Evolutionary conservation across 2,113 vertebrate genomes (phyloP), one percentile per base, ranked within the genome.

Genomic region (Lepus americanus): DNA sequence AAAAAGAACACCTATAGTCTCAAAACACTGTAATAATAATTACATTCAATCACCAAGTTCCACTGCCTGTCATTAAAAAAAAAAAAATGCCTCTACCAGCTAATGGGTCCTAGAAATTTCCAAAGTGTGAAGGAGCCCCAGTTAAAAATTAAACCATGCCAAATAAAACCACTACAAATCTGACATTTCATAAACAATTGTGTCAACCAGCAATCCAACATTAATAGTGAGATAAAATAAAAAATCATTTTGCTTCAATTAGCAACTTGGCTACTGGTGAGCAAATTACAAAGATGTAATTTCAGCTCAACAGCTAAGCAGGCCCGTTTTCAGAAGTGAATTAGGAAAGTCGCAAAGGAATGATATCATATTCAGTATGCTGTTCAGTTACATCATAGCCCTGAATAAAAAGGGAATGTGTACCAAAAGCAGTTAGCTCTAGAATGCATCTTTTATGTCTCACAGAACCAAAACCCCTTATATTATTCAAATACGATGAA

Each of bases 231-330:
- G n/a, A 94, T 94, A 92, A 89, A 39, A 94, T 85, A 87, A 64
- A 95, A 89, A 94, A 92, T 81, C 67, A 92, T 83, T 97, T 97
- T 96, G 66, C 63, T 94, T 96, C 94, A 93, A 93, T 97, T 97
- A 96, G 89, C 89, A 92, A 79, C 55, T 93, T 83, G 55, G 67
- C 81, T 96, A 91, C 9, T 90, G 80, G 89, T 0, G 12, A 96
- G 77, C 88, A 97, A 97, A 90, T 87, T 94, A 67, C 88, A 94
- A 98, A 97, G 97, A 98, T 77, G 0, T 96, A 97, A 98, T 97
- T 97, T 98, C 97, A 97, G 96, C 97, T 97, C 97, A 97, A 95
- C 94, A 95, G 94, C 97, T 97, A 95, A 97, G 97, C 95, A 97
- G 94, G 81, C 86, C 96, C 55, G 49, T 97, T 95, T 97, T 97